A percentile compares a stretch with the other conserved stretches of the same genome.
Evolutionary conservation across 2,113 vertebrate genomes (phyloP).

Genomic region (Myxocyprinus asiaticus): DNA sequence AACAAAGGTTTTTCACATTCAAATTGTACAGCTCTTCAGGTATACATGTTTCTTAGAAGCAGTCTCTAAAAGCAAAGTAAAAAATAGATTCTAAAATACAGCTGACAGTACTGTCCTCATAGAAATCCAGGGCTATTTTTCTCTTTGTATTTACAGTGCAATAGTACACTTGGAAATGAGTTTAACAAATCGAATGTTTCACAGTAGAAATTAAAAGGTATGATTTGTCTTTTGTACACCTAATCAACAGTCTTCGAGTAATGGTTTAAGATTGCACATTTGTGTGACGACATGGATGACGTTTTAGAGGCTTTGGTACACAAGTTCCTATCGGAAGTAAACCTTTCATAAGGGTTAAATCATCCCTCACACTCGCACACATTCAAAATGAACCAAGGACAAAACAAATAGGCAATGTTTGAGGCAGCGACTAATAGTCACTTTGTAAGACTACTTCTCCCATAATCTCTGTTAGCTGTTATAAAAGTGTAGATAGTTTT

Average conservation of each 20-base stretch:
- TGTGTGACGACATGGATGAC: conserved; percentile 63
- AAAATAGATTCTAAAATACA: conserved; percentile 75
- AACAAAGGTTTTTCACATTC: conserved; percentile 71
- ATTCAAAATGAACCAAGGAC: background rate
- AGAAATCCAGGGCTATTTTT: conserved; percentile 68
- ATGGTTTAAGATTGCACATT: conserved; percentile 69
- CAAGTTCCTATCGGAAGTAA: conserved; percentile 71
- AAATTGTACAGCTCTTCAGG: conserved; percentile 59
- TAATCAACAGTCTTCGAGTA: conserved; percentile 75
- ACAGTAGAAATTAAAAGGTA: conserved; percentile 69
- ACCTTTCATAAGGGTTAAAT: conserved; percentile 49
- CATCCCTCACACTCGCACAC: background rate
- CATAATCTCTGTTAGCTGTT: conserved; percentile 17
- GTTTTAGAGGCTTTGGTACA: conserved; percentile 77
- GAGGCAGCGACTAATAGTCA: conserved; percentile 10
- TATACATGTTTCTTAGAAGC: conserved; percentile 48
- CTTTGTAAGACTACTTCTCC: background rate
- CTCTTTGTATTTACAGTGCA: conserved; percentile 68
- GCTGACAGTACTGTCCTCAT: conserved; percentile 59
- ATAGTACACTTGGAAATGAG: conserved; percentile 61
- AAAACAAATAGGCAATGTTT: conserved; percentile 9
- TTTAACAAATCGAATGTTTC: conserved; percentile 64
- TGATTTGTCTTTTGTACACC: conserved; percentile 63
- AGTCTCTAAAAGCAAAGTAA: conserved; percentile 70
- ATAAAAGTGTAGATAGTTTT: conserved; percentile 3